A percentile compares a stretch with the other conserved stretches of the same genome.
Conservation (phyloP, 2,797 vertebrate species). For the Falco peregrinus region DNA sequence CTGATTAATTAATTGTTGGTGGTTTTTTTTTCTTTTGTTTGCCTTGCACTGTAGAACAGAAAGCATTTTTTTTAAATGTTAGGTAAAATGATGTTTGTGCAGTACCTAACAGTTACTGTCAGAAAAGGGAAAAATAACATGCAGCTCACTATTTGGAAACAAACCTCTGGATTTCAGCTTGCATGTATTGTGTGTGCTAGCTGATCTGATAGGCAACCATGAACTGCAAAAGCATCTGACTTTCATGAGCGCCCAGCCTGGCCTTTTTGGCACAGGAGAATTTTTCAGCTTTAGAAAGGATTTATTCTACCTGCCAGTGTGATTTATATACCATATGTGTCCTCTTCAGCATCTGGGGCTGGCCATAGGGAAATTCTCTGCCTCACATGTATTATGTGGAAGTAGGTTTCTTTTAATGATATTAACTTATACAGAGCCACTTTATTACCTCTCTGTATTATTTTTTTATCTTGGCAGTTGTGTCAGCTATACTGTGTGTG, state of each 20-base stretch:
- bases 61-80: neutral
- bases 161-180: neutral
- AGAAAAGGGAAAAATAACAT: neutral
- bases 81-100: neutral
- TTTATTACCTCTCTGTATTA: neutral
- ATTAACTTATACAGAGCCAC: conserved; percentile 4
- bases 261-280: conserved; percentile 11
- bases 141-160: neutral
- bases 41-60: neutral
- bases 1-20: neutral
- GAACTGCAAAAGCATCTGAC: conserved; percentile 49
- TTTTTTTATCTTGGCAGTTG: conserved; percentile 23
- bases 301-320: conserved; percentile 48
- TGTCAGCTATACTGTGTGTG: neutral
- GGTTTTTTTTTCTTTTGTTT: neutral
- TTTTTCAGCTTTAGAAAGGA: conserved; percentile 13
- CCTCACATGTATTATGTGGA: conserved; percentile 27
- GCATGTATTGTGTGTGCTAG: neutral
- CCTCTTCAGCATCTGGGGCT: neutral
- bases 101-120: neutral
- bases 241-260: conserved; percentile 16
- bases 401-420: conserved; percentile 29
- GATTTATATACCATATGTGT: conserved; percentile 53
- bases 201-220: neutral
- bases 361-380: conserved; percentile 22